Evolutionary conservation across 2,888 invertebrate species (phyloP).

Genomic region (Brachyopa scutellaris): DNA sequence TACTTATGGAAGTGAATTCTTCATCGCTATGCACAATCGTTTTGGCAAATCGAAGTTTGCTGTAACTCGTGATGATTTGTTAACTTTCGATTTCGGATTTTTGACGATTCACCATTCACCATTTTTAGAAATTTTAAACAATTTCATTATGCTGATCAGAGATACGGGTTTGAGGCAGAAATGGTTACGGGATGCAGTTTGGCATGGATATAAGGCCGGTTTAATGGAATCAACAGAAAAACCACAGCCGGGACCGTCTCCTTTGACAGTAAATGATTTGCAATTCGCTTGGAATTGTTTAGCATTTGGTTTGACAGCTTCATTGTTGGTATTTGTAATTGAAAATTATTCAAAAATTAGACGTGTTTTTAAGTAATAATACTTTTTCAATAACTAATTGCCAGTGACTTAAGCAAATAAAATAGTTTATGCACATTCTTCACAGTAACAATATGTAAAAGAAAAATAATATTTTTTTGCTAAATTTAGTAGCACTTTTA

Average conservation of each 20-base stretch:
- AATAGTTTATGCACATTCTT: too few relatives aligned
- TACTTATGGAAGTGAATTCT: conserved; percentile 13
- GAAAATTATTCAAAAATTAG: conserved; percentile 23
- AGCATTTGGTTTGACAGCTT: conserved; percentile 1
- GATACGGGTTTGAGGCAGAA: conserved; percentile 43
- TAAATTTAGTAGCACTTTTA: too few relatives aligned
- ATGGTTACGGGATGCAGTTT: conserved; percentile 16
- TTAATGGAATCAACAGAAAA: not conserved
- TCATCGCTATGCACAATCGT: conserved; percentile 6
- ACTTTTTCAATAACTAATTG: too few relatives aligned
- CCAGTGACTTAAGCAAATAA: too few relatives aligned
- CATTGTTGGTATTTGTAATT: not conserved
- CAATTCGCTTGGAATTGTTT: conserved; percentile 31
- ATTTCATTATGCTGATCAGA: conserved; percentile 24
- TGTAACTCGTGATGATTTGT: not conserved
- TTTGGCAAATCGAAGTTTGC: conserved; percentile 10
- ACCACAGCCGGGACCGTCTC: not conserved
- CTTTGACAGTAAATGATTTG: conserved; percentile 5
- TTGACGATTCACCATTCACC: conserved; percentile 22
- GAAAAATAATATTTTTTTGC: too few relatives aligned
- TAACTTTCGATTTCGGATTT: conserved; percentile 7
- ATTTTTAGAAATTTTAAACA: conserved; percentile 18
- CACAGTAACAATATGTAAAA: too few relatives aligned
- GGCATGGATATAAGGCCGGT: not conserved
- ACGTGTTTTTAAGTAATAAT: too few relatives aligned